Conservation (phyloP, 2,888 invertebrate genomes). For the Frankliniella fusca region DNA sequence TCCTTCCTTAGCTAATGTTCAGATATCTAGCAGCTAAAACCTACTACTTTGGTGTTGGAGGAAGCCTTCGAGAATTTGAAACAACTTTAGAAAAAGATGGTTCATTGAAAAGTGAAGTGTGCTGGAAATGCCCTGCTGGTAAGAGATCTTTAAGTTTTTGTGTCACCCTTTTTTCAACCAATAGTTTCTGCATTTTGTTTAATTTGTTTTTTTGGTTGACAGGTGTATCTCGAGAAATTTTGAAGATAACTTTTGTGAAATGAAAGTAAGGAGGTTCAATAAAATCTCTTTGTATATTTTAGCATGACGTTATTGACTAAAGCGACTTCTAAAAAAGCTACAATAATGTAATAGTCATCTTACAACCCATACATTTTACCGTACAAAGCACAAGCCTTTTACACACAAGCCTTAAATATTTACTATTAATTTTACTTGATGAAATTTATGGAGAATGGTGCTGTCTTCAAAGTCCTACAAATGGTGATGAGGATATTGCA, state of each 20-base stretch:
- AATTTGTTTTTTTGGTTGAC: conserved; percentile 34
- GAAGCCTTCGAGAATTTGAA: conserved; percentile 74
- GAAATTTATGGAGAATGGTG: too few relatives aligned
- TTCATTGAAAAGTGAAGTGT: conserved; percentile 53
- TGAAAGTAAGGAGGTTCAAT: too few relatives aligned
- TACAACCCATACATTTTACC: too few relatives aligned
- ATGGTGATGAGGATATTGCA: too few relatives aligned
- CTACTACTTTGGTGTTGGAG: conserved; percentile 94
- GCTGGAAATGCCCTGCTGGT: conserved; percentile 64
- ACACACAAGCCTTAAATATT: too few relatives aligned
- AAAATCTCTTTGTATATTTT: not conserved
- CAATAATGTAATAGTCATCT: too few relatives aligned
- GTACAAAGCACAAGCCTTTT: too few relatives aligned
- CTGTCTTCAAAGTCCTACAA: too few relatives aligned
- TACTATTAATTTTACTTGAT: too few relatives aligned
- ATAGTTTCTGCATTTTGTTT: not conserved
- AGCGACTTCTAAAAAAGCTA: too few relatives aligned
- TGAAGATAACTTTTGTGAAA: conserved; percentile 51
- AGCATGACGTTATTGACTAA: not conserved
- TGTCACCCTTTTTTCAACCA: not conserved
- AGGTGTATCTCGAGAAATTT: conserved; percentile 57
- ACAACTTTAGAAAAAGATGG: conserved; percentile 54
- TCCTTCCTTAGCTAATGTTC: conserved; percentile 31
- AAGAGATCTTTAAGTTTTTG: not conserved
- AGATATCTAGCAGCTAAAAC: conserved; percentile 75